phyloP scores from a whole-genome alignment of 2,113 vertebrate species.

The Uria aalge region DNA sequence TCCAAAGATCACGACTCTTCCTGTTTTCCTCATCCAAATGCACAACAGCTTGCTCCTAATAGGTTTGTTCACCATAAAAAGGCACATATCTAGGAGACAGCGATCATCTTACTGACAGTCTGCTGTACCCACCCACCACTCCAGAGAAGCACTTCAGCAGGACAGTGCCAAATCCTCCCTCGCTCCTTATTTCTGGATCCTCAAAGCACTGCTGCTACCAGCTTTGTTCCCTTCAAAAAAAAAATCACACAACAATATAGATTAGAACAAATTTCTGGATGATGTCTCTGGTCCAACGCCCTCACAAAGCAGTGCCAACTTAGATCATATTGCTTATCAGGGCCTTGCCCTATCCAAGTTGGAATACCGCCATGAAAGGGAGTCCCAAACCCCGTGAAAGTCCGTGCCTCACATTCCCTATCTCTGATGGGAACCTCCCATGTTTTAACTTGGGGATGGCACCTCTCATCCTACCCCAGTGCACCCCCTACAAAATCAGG shows the following conservation, averaged over 20 bases:
- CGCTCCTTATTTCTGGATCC: not conserved
- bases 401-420: too few relatives aligned
- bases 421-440: not conserved
- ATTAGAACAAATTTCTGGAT: not conserved
- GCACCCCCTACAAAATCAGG: too few relatives aligned
- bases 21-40: not conserved
- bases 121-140: not conserved
- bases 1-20: not conserved
- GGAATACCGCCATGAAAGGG: rapidly evolving
- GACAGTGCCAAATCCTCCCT: not conserved
- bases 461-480: not conserved
- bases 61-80: not conserved
- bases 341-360: not conserved
- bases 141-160: not conserved
- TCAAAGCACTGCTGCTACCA: not conserved
- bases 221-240: not conserved
- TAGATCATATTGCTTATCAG: rapidly evolving
- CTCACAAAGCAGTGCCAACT: not conserved
- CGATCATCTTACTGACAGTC: not conserved
- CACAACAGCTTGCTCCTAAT: not conserved
- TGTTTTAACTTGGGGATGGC: not conserved
- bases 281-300: rapidly evolving
- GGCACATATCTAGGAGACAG: not conserved
- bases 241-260: not conserved
- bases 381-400: rapidly evolving